Base-by-base conservation (phyloP, 2,888 invertebrate species). In the Pristionchus japonicus region DNA sequence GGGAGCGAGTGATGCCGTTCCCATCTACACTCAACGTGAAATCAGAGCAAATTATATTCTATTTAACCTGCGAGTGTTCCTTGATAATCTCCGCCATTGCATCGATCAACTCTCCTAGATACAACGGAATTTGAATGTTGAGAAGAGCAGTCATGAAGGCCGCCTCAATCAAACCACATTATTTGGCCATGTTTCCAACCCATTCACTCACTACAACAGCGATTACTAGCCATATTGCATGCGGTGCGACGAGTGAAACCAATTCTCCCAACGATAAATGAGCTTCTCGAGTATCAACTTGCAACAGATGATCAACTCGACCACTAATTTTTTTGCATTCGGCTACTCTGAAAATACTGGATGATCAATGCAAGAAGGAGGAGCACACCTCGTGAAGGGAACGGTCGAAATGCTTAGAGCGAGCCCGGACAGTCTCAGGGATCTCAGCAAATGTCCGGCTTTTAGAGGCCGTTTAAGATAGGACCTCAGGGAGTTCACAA, bases 51-150 rank as follows among this genome's bases (percentile, higher is more conserved):
- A n/a, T n/a, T n/a, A 1, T 6, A 84, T 49, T 57, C 9, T 7
- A n/a, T 49, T 3, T 20, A 52, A 87, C 77, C 77, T 80, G 80
- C 13, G 90, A 88, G 31, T 92, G 91, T 64, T 90, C 90, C 67
- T 90, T 90, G 77, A 93, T 90, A 27, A 92, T 90, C 34, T 90
- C 90, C 9, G 92, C 92, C 74, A 94, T 93, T 13, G 90, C 91
- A 84, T 94, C 93, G 67, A 94, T 91, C 9, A 94, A 88, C 23
- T 93, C 91, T 13, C 94, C 94, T 23, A 94, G 91, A 40, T 91
- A 89, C 4, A 94, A 89, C 4, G 94, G 94, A 37, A 94, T 89
- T 87, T 91, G 91, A 47, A 94, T 92, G 82, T 94, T 94, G 40
- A 94, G 90, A 34, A 91, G 87, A 40, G 94, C 94, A 7, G 92